These are phyloP conservation scores for Hydrozoanthus tunicans DNA, from an alignment of 64 coral and sea anemone genomes.

Conservation along the genomic window DNA sequence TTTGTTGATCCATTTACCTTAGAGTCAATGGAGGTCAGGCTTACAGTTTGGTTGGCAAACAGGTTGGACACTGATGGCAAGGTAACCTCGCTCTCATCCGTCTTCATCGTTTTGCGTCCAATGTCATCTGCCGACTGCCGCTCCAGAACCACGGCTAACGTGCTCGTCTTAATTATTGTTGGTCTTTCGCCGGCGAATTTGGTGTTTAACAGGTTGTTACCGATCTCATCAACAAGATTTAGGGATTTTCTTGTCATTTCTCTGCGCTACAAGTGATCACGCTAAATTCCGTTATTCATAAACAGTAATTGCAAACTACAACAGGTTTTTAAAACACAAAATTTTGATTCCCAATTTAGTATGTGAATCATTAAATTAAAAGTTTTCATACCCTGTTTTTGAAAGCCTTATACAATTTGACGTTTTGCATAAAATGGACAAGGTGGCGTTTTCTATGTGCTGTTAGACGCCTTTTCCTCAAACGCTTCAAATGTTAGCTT, in stretches of 20 bases:
- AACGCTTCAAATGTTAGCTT: too few species aligned
- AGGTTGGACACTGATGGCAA: conserved; percentile 54
- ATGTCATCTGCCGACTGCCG: conserved; percentile 50
- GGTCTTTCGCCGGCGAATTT: conserved; percentile 67
- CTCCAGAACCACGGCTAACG: conserved; percentile 30
- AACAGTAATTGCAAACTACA: background rate
- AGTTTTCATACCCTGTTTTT: too few species aligned
- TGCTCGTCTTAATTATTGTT: conserved; percentile 27
- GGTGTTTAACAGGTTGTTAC: conserved; percentile 35
- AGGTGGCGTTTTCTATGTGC: too few species aligned
- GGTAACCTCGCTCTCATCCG: conserved; percentile 28
- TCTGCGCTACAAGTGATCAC: conserved; percentile 1
- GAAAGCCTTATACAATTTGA: too few species aligned
- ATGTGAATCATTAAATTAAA: too few species aligned
- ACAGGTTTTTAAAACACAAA: background rate
- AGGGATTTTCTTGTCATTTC: conserved; percentile 48
- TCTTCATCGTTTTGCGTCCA: conserved; percentile 28
- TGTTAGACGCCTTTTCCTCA: too few species aligned
- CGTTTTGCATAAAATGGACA: too few species aligned
- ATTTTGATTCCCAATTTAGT: too few species aligned
- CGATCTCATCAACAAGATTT: conserved; percentile 50
- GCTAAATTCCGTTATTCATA: background rate
- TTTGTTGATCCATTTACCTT: conserved; percentile 14
- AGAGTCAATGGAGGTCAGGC: conserved; percentile 45
- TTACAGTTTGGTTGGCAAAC: conserved; percentile 2